Evolutionary conservation across 2,888 invertebrate genomes (phyloP), one percentile per base, ranked within the genome.

Genomic region (Drosophila lacicola): DNA sequence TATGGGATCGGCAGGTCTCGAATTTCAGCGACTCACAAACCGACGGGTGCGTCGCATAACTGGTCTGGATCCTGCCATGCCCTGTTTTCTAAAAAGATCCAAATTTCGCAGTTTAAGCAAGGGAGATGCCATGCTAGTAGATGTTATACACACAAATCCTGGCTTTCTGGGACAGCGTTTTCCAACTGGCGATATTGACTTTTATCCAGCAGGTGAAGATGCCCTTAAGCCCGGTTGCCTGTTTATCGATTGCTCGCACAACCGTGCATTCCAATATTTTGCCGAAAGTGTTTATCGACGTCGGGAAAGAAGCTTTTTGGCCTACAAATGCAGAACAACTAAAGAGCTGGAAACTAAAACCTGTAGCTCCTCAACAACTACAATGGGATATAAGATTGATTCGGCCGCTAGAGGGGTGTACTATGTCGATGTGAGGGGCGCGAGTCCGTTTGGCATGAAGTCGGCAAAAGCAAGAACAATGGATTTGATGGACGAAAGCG

Each of bases 121-220:
- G 3, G 13, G 4, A 1, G 25, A 29, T 33, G 60, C 60, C 10
- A 4, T 4, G 5, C 14, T 54, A 5, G 44, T 61, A 2, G 60
- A 61, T 29, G 25, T 61, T 9, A 61, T 61, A 45, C 60, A 61
- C 25, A 19, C 60, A 37, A 61, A 61, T 29, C 25, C 44, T 17
- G 60, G 46, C 13, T 0, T 54, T 2, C 44, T 61, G 17, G 60
- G 60, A 5, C 21, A 29, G 3, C 13, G 3, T 9, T 9, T 2
- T 3, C 44, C 60, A n/a, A 5, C 33, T 13, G 60, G 54, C 11
- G 25, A 61, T 37, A 2, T 14, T 13, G 60, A 61, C n/a, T 61
- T 61, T 21, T 61, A 45, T 33, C 54, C 60, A 4, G 60, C 5
- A 2, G 60, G 54, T 10, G n/a, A 4, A 0, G 10, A 37, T 17